Percentiles rank a stretch among this genome's conserved stretches.
These are phyloP conservation scores for Polyommatus iphigenia DNA, from an alignment of 2,888 invertebrate genomes.

Conservation along the genomic window DNA sequence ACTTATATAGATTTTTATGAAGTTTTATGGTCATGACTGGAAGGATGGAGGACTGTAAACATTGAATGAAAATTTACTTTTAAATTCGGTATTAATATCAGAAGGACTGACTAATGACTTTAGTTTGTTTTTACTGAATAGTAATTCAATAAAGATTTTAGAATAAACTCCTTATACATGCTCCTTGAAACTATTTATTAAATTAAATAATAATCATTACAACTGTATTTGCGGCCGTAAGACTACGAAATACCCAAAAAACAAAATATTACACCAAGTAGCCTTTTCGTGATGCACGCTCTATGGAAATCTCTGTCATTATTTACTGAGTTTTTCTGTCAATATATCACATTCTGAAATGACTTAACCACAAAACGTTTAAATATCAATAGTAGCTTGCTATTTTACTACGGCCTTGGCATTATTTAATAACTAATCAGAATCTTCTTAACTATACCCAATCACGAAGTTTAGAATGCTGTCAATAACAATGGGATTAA, in stretches of 20 bases:
- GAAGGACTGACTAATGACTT: no score
- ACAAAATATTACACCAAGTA: neutral
- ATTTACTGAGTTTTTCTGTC: neutral
- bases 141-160: no score
- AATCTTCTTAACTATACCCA: neutral
- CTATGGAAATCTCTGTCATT: neutral
- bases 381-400: neutral
- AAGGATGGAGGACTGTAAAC: no score
- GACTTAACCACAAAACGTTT: constrained; percentile 1
- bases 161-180: no score
- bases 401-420: neutral
- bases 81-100: no score
- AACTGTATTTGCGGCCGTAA: neutral
- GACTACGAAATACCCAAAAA: no score
- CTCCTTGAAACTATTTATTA: no score
- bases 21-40: no score
- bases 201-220: no score
- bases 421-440: constrained; percentile 9
- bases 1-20: no score
- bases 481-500: neutral
- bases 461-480: neutral
- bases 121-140: no score
- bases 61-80: no score
- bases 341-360: neutral
- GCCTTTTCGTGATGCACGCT: neutral